phyloP scores from a whole-genome alignment of 2,888 invertebrate genomes.

The Molanna angustata region DNA sequence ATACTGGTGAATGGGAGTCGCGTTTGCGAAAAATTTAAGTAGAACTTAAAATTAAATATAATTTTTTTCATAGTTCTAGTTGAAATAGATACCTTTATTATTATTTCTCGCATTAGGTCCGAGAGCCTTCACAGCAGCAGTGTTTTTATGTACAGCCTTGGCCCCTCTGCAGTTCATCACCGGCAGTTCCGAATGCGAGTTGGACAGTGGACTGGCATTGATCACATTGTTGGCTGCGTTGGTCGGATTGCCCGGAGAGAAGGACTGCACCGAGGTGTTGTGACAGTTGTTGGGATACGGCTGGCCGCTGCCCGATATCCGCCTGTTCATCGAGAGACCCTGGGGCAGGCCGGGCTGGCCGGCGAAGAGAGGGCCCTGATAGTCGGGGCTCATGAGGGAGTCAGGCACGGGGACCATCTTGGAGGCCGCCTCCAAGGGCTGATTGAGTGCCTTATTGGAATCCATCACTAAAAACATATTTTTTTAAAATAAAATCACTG shows the following conservation, averaged over 20 bases:
- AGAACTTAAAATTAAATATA: no score
- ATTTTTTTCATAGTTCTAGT: no score
- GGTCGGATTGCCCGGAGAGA: conserved; percentile 6
- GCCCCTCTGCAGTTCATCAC: conserved; percentile 12
- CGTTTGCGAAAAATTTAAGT: no score
- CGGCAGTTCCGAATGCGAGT: conserved; percentile 15
- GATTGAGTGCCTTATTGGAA: conserved; percentile 47
- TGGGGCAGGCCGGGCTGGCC: conserved; percentile 17
- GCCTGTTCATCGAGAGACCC: conserved; percentile 11
- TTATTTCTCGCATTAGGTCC: conserved; percentile 20
- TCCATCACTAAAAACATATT: no score
- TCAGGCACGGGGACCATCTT: conserved; percentile 88
- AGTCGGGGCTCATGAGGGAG: conserved; percentile 82
- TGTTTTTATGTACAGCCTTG: conserved; percentile 9
- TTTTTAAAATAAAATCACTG: no score
- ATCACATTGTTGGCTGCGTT: conserved; percentile 14
- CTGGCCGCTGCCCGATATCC: neutral
- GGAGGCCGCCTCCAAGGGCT: conserved; percentile 74
- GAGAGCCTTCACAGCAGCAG: conserved; percentile 4
- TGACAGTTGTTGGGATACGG: neutral
- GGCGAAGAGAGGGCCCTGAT: conserved; percentile 54
- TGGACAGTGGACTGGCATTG: conserved; percentile 14
- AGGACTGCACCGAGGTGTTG: conserved; percentile 9
- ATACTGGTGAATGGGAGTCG: no score
- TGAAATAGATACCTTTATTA: conserved; percentile 4